Evolutionary conservation across 2,888 invertebrate genomes (phyloP), one percentile per base, ranked within the genome.

Genomic region (Thecophora atra): DNA sequence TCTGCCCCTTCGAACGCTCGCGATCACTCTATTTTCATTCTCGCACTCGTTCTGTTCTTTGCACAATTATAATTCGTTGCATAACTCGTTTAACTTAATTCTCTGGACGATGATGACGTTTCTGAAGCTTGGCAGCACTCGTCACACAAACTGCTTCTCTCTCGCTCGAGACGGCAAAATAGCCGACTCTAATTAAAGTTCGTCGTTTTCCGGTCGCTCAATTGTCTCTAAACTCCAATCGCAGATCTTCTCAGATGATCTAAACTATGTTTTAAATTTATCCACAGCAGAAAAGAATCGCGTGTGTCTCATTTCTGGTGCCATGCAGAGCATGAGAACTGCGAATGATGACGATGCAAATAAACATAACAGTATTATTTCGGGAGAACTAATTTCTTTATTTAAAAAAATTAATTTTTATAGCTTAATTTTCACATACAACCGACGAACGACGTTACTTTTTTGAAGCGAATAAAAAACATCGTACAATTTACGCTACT

Each of bases 11-110:
- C 60, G 28, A 62, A 62, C 24, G 44, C 44, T 13, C 11, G n/a
- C 52, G 21, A 11, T 24, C 3, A 56, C 44, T 44, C 44, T 11
- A 44, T 13, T 44, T 13, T 44, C 13, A 7, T 13, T 47, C 47
- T 3, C 1, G 47, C 8, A 47, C 2, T 47, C 47, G 8, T 47
- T 1, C 15, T 17, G 17, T 17, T 8, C 1, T 6, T 42, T 68
- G 37, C 68, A 68, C 58, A 68, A 68, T 68, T 68, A 58, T 68
- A 68, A 68, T 68, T 58, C 58, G 68, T 68, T 62, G 70, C 63
- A 62, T 51, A 70, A 70, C 70, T 51, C 52, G 70, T 70, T 70
- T 70, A 52, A 44, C 21, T 44, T 5, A 2, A n/a, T 47, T 58
- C 15, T 58, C 15, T 28, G 26, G 15, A 58, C 28, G 8, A 8